These are phyloP conservation scores for Tokudaia tokunoshimensis DNA, from an alignment of 2,797 vertebrate species.

Conservation along the genomic window DNA sequence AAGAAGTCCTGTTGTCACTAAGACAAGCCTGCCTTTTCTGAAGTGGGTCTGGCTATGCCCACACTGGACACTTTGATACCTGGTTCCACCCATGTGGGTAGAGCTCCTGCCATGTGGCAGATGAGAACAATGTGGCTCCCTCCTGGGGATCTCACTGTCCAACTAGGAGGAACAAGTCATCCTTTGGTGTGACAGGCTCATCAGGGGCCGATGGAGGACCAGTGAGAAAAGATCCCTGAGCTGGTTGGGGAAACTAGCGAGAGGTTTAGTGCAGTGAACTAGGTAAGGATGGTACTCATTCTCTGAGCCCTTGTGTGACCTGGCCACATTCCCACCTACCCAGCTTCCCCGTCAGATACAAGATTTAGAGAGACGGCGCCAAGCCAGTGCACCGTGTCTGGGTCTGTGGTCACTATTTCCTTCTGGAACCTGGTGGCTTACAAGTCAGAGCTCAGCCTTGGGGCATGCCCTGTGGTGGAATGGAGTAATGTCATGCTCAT, in stretches of 20 bases:
- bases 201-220: too few relatives aligned
- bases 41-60: not conserved
- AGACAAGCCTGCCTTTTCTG: not conserved
- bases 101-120: not conserved
- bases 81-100: not conserved
- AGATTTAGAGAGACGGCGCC: not conserved
- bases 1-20: not conserved
- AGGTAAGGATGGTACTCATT: not conserved
- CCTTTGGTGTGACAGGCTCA: not conserved
- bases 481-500: not conserved
- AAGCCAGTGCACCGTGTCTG: not conserved
- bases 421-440: not conserved
- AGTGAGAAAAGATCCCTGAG: not conserved
- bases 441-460: not conserved
- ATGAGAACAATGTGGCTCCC: not conserved
- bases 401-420: not conserved
- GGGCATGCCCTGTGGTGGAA: not conserved
- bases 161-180: not conserved
- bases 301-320: not conserved
- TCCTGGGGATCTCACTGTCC: not conserved
- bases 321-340: not conserved
- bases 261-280: not conserved
- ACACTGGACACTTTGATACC: fast-evolving
- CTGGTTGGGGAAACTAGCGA: not conserved
- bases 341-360: not conserved